Conservation (phyloP, 2,113 vertebrate genomes). For the Callopanchax toddi region DNA sequence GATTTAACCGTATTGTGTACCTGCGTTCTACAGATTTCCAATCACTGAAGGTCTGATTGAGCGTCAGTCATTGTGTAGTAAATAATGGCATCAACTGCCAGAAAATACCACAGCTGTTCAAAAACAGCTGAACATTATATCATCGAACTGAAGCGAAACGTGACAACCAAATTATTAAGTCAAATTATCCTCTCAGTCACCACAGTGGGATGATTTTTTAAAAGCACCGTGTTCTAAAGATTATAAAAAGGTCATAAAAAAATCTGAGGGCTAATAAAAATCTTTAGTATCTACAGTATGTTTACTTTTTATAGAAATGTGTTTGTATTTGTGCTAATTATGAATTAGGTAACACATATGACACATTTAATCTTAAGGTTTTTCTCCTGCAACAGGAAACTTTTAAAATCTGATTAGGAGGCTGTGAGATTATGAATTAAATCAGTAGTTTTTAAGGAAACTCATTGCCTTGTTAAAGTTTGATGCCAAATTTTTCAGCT, state of each 20-base stretch:
- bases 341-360: not conserved
- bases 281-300: not conserved
- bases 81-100: conserved; percentile 36
- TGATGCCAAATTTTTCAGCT: too few species aligned
- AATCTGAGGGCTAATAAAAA: not conserved
- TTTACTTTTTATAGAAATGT: not conserved
- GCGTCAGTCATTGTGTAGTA: conserved; percentile 44
- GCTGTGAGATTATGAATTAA: too few species aligned
- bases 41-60: conserved; percentile 56
- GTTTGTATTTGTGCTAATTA: not conserved
- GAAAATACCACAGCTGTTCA: conserved; percentile 38
- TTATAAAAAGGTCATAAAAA: not conserved
- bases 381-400: not conserved
- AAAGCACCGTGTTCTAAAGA: too few species aligned
- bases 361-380: not conserved
- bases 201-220: not conserved
- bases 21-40: conserved; percentile 71
- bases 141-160: conserved; percentile 8
- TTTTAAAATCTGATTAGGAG: too few species aligned
- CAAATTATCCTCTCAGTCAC: conserved; percentile 5
- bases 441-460: too few species aligned
- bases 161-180: not conserved
- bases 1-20: conserved; percentile 66
- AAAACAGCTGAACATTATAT: conserved; percentile 20
- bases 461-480: too few species aligned